Base-by-base conservation (phyloP, 2,888 invertebrate species). In the Chrysomela aeneicollis region DNA sequence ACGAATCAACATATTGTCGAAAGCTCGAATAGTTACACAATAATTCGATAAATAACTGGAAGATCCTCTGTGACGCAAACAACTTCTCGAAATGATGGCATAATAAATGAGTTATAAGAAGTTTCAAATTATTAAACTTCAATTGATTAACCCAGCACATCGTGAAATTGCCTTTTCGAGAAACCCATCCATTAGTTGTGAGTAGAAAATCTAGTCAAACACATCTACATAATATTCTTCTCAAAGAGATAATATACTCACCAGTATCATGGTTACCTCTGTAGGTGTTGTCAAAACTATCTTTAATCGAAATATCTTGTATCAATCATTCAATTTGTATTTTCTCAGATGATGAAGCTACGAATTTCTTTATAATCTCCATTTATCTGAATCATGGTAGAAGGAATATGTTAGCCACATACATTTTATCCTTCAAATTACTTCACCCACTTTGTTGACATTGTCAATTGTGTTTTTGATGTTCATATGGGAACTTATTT, bases 201-300 rank as follows among this genome's bases (percentile, higher is more conserved):
- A n/a, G 6, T 3, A 15, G n/a, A 42, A 42, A 42, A 15, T 42
- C 42, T 42, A 42, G 15, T 42, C 42, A 42, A 42, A 42, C 9
- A 15, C 15, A 15, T 42, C 15, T 42, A 42, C 32, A 9, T 6
- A 35, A 35, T 35, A 35, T 35, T 9, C 10, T 42, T 15, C 3
- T 37, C 53, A 35, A 19, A 53, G 9, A 17, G 15, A 21, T 46
- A 42, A 9, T 35, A 64, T 75, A 78, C 78, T 77, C 69, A 78
- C 78, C 75, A 72, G 61, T 55, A 71, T 64, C 21, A 55, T 71
- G 67, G 74, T 76, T 75, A 78, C 77, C 74, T 78, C 71, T 57
- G 75, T 74, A 55, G 77, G 76, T 50, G 73, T 73, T 55, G 76
- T 75, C 68, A 77, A 73, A 63, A 77, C 57, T 61, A 77, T 77